Percentiles rank a stretch among this genome's conserved stretches.
Evolutionary conservation across 2,888 invertebrate genomes (phyloP).

Genomic region (Diloba caeruleocephala): DNA sequence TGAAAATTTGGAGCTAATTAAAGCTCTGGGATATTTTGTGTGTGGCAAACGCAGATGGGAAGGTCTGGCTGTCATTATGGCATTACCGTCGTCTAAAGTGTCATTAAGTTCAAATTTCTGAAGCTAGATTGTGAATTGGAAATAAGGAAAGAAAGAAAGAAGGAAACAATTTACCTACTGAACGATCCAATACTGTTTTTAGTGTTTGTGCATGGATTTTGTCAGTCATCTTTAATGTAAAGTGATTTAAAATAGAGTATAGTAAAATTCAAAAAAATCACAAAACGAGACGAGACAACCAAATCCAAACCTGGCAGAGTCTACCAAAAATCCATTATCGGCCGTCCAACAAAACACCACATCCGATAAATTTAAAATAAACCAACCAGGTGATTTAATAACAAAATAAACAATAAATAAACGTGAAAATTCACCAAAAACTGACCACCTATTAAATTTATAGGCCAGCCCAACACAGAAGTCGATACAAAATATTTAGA

Average conservation of each 20-base stretch:
- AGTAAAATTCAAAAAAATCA: slow-evolving; percentile 36
- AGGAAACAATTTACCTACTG: too few relatives aligned
- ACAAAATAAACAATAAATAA: slow-evolving; percentile 64
- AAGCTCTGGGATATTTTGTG: neutral
- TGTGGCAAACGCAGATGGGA: slow-evolving; percentile 1
- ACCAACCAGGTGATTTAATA: slow-evolving; percentile 54
- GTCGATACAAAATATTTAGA: slow-evolving; percentile 66
- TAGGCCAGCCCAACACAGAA: slow-evolving; percentile 52
- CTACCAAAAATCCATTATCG: slow-evolving; percentile 42
- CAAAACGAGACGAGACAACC: slow-evolving; percentile 15
- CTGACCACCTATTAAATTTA: slow-evolving; percentile 61
- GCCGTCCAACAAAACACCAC: slow-evolving; percentile 44
- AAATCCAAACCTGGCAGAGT: slow-evolving; percentile 28
- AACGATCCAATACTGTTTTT: too few relatives aligned
- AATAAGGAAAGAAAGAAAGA: too few relatives aligned
- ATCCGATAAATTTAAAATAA: slow-evolving; percentile 54
- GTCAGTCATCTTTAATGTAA: too few relatives aligned
- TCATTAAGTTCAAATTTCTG: too few relatives aligned
- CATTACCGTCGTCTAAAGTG: too few relatives aligned
- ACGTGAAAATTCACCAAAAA: slow-evolving; percentile 61
- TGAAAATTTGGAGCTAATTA: slow-evolving; percentile 4
- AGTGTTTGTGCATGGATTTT: too few relatives aligned
- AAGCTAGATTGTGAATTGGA: too few relatives aligned
- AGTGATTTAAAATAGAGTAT: too few relatives aligned
- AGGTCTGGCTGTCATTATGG: too few relatives aligned